Conservation (phyloP, 2,113 vertebrate genomes). For the Uropsilus gracilis region DNA sequence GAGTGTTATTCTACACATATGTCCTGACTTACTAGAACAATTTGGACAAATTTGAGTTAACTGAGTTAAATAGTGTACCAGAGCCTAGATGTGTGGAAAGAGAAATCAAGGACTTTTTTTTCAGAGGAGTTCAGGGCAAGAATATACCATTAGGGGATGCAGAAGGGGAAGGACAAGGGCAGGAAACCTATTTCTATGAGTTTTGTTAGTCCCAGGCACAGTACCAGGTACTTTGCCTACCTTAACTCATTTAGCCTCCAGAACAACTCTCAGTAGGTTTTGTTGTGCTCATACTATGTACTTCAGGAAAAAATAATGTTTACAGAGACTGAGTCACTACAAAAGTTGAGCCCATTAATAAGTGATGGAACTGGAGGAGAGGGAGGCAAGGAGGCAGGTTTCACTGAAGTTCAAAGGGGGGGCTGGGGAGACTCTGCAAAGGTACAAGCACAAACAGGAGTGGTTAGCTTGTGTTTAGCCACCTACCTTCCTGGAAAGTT, state of each 20-base stretch:
- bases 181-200: not conserved
- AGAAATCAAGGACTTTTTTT: not conserved
- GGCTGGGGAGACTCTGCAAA: not conserved
- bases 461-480: not conserved
- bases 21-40: not conserved
- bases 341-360: not conserved
- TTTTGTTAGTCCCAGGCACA: not conserved
- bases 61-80: slow-evolving; percentile 35
- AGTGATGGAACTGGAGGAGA: not conserved
- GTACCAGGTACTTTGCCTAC: not conserved
- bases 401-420: not conserved
- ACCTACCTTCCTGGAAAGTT: not conserved
- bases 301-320: slow-evolving; percentile 19
- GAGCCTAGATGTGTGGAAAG: not conserved
- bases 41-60: not conserved
- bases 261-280: not conserved
- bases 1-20: not conserved
- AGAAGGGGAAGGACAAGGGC: not conserved
- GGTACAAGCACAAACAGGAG: not conserved
- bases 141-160: not conserved
- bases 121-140: not conserved
- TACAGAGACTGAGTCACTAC: not conserved
- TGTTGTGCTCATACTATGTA: not conserved
- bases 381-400: not conserved
- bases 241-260: slow-evolving; percentile 18